Evolutionary conservation across 2,113 vertebrate genomes (phyloP).

Genomic region (Chloropsis cyanopogon): DNA sequence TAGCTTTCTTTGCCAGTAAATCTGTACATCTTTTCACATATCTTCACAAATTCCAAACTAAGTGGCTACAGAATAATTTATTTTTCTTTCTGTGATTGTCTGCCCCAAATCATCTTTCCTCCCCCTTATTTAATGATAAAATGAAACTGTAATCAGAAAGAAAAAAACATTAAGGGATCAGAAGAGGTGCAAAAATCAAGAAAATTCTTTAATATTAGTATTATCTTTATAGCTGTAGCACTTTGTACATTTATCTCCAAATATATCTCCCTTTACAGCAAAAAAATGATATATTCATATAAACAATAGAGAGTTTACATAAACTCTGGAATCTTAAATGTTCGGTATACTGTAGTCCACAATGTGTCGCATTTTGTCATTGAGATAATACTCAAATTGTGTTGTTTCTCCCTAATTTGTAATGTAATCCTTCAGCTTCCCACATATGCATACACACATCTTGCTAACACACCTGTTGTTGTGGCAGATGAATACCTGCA

Average conservation of each 20-base stretch:
- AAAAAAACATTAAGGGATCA: neutral
- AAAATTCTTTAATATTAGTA: neutral
- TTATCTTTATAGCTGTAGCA: neutral
- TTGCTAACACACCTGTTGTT: neutral
- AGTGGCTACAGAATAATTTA: neutral
- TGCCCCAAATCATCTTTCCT: neutral
- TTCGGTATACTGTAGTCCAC: neutral
- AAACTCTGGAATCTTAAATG: neutral
- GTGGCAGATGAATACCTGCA: neutral
- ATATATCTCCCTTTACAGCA: neutral
- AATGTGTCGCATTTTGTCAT: neutral
- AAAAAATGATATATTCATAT: neutral
- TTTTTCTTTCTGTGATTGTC: neutral
- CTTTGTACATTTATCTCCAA: neutral
- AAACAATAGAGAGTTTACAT: neutral
- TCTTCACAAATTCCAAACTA: neutral
- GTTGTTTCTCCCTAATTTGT: neutral
- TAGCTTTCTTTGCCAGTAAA: slow-evolving; percentile 9
- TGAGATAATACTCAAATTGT: neutral
- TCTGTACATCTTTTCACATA: neutral
- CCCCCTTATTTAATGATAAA: neutral
- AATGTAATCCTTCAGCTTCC: neutral
- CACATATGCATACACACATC: neutral
- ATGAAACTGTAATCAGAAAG: neutral
- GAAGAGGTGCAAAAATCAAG: neutral